phyloP scores from a whole-genome alignment of 2,113 vertebrate species.

The Indicator maculatus region DNA sequence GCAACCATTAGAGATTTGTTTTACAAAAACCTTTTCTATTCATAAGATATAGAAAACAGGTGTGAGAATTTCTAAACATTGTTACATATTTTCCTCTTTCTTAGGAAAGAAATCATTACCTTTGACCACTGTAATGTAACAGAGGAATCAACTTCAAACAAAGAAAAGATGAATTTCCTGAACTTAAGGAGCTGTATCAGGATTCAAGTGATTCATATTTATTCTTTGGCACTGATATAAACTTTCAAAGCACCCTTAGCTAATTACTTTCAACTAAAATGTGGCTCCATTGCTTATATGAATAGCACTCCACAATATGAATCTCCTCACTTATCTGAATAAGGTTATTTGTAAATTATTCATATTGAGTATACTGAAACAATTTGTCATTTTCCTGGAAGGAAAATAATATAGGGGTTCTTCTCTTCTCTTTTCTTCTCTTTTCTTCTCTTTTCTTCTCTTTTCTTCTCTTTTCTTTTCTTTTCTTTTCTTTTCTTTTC shows the following conservation, averaged over 20 bases:
- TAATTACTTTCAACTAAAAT: neutral
- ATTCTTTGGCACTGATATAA: neutral
- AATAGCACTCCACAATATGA: neutral
- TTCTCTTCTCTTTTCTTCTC: neutral
- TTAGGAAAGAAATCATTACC: neutral
- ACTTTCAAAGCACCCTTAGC: neutral
- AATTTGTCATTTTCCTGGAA: neutral
- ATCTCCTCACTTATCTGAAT: slow-evolving; percentile 6
- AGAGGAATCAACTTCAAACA: neutral
- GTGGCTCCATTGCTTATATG: neutral
- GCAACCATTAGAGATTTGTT: neutral
- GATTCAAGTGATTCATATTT: neutral
- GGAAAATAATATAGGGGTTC: neutral
- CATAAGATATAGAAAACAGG: neutral
- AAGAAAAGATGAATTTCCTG: neutral
- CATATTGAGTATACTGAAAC: neutral
- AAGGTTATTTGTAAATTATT: slow-evolving; percentile 26
- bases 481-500: no score
- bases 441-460: neutral
- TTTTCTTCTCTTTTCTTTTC: no score
- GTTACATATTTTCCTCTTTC: neutral
- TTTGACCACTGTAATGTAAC: neutral
- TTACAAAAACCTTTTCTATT: neutral
- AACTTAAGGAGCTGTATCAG: neutral
- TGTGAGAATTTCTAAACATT: neutral